Conservation (phyloP, 2,797 vertebrate species). For the Macropus fuliginosus region DNA sequence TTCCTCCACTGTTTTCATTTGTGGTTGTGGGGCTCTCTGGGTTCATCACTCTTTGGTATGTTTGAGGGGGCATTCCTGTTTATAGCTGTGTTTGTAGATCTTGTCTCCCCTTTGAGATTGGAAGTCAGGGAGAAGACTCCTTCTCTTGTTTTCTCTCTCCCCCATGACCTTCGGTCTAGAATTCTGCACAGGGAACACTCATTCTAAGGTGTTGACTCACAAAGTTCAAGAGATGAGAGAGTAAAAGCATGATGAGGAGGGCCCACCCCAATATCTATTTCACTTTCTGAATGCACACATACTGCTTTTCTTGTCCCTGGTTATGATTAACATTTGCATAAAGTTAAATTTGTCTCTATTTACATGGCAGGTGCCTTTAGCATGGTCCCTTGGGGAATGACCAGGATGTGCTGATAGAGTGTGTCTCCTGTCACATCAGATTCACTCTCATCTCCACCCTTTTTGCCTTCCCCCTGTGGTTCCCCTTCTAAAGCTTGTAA, state of each 20-base stretch:
- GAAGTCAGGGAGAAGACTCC: neutral
- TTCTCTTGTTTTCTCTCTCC: neutral
- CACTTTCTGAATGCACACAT: neutral
- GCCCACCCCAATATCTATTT: neutral
- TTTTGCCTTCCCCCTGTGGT: neutral
- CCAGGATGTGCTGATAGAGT: conserved; percentile 70
- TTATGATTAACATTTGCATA: conserved; percentile 59
- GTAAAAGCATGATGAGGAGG: neutral
- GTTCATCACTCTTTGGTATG: neutral
- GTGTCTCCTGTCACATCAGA: conserved; percentile 70
- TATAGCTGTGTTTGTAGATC: neutral
- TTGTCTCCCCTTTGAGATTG: neutral
- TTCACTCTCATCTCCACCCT: neutral
- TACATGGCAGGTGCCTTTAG: conserved; percentile 42
- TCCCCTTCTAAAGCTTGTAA: neutral
- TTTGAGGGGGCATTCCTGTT: neutral
- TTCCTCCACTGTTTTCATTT: neutral
- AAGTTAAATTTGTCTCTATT: conserved; percentile 75
- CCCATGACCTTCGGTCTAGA: neutral
- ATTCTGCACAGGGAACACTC: conserved; percentile 5
- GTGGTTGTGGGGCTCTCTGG: neutral
- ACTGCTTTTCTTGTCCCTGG: neutral
- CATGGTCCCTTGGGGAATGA: conserved; percentile 26
- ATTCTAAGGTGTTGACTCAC: neutral
- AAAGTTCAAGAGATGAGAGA: conserved; percentile 6